Evolutionary conservation across 2,797 vertebrate species (phyloP).

Genomic region (Sebastes jordani): DNA sequence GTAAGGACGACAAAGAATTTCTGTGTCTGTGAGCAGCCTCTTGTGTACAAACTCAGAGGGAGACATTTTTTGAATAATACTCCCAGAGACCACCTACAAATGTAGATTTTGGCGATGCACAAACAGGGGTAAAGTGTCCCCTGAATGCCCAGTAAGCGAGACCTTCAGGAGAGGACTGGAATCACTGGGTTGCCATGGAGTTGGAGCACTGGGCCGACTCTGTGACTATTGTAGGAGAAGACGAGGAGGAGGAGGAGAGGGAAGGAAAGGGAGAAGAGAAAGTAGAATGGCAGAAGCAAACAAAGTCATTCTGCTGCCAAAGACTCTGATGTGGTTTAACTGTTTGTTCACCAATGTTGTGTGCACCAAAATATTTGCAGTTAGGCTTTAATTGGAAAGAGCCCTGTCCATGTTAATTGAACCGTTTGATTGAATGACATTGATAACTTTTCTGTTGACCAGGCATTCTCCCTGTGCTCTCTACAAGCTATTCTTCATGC

Average conservation of each 20-base stretch:
- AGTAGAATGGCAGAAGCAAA: slow-evolving; percentile 39
- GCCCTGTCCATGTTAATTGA: slow-evolving; percentile 13
- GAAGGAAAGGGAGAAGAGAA: neutral
- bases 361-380: neutral
- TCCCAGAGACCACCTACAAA: slow-evolving; percentile 54
- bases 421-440: slow-evolving; percentile 16
- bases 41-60: slow-evolving; percentile 16
- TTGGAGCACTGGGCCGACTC: slow-evolving; percentile 55
- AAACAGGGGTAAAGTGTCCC: slow-evolving; percentile 20
- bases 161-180: slow-evolving; percentile 25
- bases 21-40: neutral
- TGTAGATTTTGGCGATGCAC: slow-evolving; percentile 5
- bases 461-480: neutral
- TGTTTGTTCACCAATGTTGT: neutral
- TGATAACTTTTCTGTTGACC: slow-evolving; percentile 6
- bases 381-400: slow-evolving; percentile 5
- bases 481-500: neutral
- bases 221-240: slow-evolving; percentile 59
- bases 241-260: slow-evolving; percentile 25
- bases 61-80: slow-evolving; percentile 19
- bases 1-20: neutral
- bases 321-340: slow-evolving; percentile 35
- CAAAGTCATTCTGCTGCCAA: slow-evolving; percentile 43
- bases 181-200: slow-evolving; percentile 68
- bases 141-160: slow-evolving; percentile 24